Base-by-base conservation (phyloP, 2,888 invertebrate genomes). In the Argyresthia albistria region DNA sequence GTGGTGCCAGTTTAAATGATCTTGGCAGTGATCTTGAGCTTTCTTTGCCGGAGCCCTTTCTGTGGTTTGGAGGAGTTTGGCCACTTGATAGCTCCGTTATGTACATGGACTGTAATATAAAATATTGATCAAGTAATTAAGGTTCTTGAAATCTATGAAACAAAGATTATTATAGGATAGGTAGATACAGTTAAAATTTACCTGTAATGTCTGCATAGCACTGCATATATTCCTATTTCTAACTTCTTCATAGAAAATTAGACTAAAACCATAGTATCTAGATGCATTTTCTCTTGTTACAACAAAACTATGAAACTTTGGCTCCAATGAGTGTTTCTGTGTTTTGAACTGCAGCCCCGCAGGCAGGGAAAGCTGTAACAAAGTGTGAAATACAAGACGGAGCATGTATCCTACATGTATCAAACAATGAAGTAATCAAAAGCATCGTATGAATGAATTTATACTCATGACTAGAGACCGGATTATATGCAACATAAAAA, bases 201-300 rank as follows among this genome's bases (percentile, higher is more conserved):
- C 93, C 89, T 97, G 97, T 61, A 98, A 89, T 42, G 97, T 97
- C 76, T 97, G 97, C 94, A 99, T 97, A 51, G 98, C 97, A 66
- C 93, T 94, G 76, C 97, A 97, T 63, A 99, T 97, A 74, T 97
- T 94, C 51, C 93, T 89, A 79, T 97, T 97, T 54, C 93, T 91
- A 60, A 98, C 97, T 88, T 97, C 97, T 86, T 99, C 99, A 87
- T 95, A 98, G 80, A 99, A 99, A 14, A 97, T 93, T 61, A 97
- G 91, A 69, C 96, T 96, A 69, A 97, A 97, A 56, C 99, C 99
- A 88, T 97, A 97, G 61, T 94, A 93, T 62, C 98, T 90, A 60
- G 94, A 94, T 53, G 98, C 99, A 91, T 99, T 98, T 88, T 99
- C 98, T 64, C 95, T 91, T 11, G 99, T 99, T 57, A 99, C 96